A percentile compares a stretch with the other conserved stretches of the same genome.
phyloP scores from a whole-genome alignment of 2,888 invertebrate species.

The Quadriops clusia region DNA sequence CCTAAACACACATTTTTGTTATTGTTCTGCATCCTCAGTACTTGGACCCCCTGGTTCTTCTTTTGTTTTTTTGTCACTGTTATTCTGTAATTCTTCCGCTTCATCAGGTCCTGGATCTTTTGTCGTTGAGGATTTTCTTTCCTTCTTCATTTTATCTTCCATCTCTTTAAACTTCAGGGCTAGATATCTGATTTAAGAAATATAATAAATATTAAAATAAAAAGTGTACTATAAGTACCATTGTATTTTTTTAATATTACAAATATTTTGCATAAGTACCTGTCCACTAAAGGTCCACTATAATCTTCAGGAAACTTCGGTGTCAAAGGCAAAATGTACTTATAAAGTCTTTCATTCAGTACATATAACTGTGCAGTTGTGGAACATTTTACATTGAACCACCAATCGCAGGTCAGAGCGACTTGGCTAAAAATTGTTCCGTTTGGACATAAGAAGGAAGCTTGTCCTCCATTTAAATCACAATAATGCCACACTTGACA shows the following conservation, averaged over 20 bases:
- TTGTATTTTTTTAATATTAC: conserved; percentile 1
- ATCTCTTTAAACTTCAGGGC: conserved; percentile 77
- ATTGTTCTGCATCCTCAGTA: conserved; percentile 14
- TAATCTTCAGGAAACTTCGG: conserved; percentile 87
- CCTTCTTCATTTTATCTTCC: conserved; percentile 66
- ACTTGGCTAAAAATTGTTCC: conserved; percentile 87
- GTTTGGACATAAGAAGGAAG: conserved; percentile 80
- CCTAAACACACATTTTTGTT: no score
- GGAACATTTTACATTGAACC: conserved; percentile 83
- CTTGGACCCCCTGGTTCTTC: conserved; percentile 20
- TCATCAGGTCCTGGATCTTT: conserved; percentile 14
- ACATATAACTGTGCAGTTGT: conserved; percentile 77
- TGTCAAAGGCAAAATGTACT: conserved; percentile 73
- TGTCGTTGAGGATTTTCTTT: conserved; percentile 46
- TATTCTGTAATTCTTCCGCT: conserved; percentile 20
- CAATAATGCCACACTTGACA: conserved; percentile 93
- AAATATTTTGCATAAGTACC: conserved; percentile 37
- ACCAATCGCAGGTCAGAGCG: conserved; percentile 82
- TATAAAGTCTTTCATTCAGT: conserved; percentile 77
- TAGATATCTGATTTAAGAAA: conserved; percentile 64
- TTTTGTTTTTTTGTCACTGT: conserved; percentile 16
- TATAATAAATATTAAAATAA: conserved; percentile 4
- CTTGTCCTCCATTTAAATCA: conserved; percentile 80
- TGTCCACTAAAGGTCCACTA: conserved; percentile 77
- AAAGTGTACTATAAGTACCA: neutral